These are phyloP conservation scores for Plotosus lineatus DNA, from an alignment of 2,113 vertebrate species.

Conservation along the genomic window DNA sequence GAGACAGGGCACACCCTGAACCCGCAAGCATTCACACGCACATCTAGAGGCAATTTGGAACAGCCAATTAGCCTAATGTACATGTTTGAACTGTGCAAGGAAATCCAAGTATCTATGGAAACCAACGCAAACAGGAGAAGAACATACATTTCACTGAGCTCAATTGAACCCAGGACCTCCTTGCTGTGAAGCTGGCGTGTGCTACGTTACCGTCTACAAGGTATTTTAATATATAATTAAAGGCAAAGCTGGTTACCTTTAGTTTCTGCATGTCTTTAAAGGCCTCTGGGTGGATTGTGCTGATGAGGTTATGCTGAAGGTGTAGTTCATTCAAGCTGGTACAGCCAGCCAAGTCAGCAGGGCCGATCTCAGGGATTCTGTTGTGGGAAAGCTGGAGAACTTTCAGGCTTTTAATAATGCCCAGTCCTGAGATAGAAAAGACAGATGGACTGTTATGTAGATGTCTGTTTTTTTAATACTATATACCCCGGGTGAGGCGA, in stretches of 20 bases:
- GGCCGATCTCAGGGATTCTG: constrained; percentile 68
- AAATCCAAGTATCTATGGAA: no score
- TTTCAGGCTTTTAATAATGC: constrained; percentile 63
- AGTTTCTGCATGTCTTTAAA: constrained; percentile 77
- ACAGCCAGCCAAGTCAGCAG: constrained; percentile 72
- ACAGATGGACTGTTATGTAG: not conserved
- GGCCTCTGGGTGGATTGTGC: constrained; percentile 72
- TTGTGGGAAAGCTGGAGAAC: constrained; percentile 80
- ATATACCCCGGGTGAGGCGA: not conserved
- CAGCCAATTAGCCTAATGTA: no score
- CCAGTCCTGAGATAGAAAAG: constrained; percentile 60
- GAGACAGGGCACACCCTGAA: no score
- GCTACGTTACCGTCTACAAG: no score
- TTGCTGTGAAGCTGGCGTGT: no score
- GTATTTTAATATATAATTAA: not conserved
- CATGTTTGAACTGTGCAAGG: no score
- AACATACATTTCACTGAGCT: no score
- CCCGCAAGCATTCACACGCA: no score
- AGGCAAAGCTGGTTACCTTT: constrained; percentile 67
- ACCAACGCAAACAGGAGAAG: no score
- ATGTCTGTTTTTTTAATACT: not conserved
- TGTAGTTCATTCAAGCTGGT: constrained; percentile 72
- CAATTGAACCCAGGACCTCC: no score
- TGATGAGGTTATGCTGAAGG: constrained; percentile 80
- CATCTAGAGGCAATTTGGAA: no score